These are phyloP conservation scores for Galeruca laticollis DNA, from an alignment of 2,888 invertebrate species.

Conservation along the genomic window DNA sequence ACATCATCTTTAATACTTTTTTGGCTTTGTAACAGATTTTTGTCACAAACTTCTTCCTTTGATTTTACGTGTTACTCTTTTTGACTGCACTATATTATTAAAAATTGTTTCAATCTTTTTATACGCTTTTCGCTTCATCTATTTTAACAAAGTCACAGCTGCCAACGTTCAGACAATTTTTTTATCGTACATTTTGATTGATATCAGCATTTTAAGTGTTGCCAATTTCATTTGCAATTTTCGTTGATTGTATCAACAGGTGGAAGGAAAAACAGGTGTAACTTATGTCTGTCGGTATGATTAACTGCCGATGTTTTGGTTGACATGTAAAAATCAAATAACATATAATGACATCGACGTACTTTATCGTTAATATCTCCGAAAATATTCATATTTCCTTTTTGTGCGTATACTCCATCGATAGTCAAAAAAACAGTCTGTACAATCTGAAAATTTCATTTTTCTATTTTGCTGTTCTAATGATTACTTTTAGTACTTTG, in stretches of 20 bases:
- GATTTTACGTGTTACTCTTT: not conserved
- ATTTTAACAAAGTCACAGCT: constrained; percentile 2
- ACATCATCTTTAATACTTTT: too few relatives aligned
- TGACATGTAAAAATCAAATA: not conserved
- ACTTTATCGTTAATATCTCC: too few relatives aligned
- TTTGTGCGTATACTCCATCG: too few relatives aligned
- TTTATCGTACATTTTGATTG: not conserved
- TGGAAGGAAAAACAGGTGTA: constrained; percentile 8
- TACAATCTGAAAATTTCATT: too few relatives aligned
- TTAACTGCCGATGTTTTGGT: not conserved
- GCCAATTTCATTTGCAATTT: constrained; percentile 16
- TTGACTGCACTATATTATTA: constrained; percentile 1
- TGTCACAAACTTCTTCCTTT: too few relatives aligned
- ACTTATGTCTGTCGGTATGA: not conserved
- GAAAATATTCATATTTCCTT: too few relatives aligned
- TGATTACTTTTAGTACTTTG: too few relatives aligned
- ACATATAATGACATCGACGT: too few relatives aligned
- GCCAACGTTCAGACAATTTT: not conserved
- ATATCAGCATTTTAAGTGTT: constrained; percentile 8
- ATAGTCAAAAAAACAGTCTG: too few relatives aligned
- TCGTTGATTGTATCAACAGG: constrained; percentile 17
- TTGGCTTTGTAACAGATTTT: too few relatives aligned
- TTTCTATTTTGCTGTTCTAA: too few relatives aligned
- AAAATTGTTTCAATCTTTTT: not conserved
- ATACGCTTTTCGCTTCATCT: not conserved